Evolutionary conservation across 2,888 invertebrate genomes (phyloP).

Genomic region (Hypomecis punctinalis): DNA sequence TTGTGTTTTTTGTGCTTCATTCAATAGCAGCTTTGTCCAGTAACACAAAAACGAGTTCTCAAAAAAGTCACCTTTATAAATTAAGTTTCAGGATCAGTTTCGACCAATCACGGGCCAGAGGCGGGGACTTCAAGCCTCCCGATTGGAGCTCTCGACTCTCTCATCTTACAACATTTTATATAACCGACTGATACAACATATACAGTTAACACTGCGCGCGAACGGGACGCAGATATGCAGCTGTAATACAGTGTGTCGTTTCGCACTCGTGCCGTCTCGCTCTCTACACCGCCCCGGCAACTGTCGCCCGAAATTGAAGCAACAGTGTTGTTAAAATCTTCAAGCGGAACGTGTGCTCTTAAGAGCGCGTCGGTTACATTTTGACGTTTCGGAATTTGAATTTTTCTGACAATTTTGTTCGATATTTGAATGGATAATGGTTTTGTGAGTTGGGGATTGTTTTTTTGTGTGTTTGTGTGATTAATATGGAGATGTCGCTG

Average conservation of each 20-base stretch:
- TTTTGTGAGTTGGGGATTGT: constrained; percentile 40
- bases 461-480: constrained; percentile 20
- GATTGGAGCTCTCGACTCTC: constrained; percentile 68
- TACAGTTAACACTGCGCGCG: constrained; percentile 80
- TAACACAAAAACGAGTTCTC: constrained; percentile 75
- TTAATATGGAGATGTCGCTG: constrained; percentile 88
- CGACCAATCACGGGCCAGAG: constrained; percentile 69
- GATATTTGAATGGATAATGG: constrained; percentile 21
- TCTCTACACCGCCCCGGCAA: constrained; percentile 61
- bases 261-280: constrained; percentile 66
- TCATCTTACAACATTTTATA: constrained; percentile 83
- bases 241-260: constrained; percentile 79
- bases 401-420: constrained; percentile 18
- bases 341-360: constrained; percentile 62
- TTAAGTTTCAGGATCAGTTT: constrained; percentile 76
- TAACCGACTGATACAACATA: constrained; percentile 84
- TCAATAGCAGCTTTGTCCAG: constrained; percentile 76
- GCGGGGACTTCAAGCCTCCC: constrained; percentile 59
- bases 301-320: constrained; percentile 77
- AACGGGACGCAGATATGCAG: constrained; percentile 65
- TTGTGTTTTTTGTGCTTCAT: constrained; percentile 81
- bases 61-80: constrained; percentile 84
- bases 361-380: constrained; percentile 27
- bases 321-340: constrained; percentile 77
- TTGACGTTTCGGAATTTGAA: constrained; percentile 35